Percentiles rank a stretch among this genome's conserved stretches.
Evolutionary conservation across 53 echinoderm and acorn worm species (phyloP).

Genomic region (Henricia sp.): DNA sequence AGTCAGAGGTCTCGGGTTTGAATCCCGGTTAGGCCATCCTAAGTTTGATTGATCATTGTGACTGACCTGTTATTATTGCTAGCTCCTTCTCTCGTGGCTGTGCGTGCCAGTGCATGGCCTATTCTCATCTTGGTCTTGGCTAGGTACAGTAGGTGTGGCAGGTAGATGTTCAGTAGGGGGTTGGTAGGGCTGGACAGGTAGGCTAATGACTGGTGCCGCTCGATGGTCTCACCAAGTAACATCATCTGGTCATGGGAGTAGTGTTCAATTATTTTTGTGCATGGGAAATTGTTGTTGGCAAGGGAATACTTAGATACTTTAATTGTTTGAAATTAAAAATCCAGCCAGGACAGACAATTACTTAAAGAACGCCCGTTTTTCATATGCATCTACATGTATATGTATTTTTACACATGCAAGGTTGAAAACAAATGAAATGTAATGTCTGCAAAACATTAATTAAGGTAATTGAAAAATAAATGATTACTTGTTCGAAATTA

Average conservation of each 20-base stretch:
- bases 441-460: no score
- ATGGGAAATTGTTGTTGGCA: no score
- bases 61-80: constrained; percentile 34
- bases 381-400: no score
- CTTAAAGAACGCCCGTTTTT: no score
- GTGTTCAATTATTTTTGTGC: no score
- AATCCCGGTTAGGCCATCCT: not conserved
- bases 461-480: no score
- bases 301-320: no score
- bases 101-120: constrained; percentile 86
- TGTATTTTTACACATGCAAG: no score
- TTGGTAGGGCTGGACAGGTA: constrained; percentile 74
- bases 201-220: constrained; percentile 63
- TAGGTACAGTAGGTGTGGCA: constrained; percentile 85
- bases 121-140: constrained; percentile 91
- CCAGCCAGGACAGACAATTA: no score
- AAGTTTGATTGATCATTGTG: not conserved
- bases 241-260: constrained; percentile 69
- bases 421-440: no score
- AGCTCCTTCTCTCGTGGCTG: constrained; percentile 62
- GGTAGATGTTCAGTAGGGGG: constrained; percentile 88
- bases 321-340: no score
- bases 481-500: no score
- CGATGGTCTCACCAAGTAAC: constrained; percentile 86
- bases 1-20: not conserved